A percentile compares a stretch with the other conserved stretches of the same genome.
phyloP scores from a whole-genome alignment of 2,797 vertebrate genomes.

The Strix occidentalis region DNA sequence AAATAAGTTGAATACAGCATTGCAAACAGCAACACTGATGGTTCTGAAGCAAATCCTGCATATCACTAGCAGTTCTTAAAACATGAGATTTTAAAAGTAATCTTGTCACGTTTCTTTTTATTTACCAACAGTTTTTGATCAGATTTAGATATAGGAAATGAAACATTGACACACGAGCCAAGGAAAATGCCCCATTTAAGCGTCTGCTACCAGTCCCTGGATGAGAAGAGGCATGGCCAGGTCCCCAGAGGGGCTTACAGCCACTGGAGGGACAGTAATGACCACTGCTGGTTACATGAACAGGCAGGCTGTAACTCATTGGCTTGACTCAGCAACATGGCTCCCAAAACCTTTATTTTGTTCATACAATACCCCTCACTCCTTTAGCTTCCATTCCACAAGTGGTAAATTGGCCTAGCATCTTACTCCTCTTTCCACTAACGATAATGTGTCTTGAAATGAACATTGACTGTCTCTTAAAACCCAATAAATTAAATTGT shows the following conservation, averaged over 20 bases:
- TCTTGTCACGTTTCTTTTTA: neutral
- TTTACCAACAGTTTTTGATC: neutral
- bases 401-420: neutral
- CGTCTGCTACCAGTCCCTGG: neutral
- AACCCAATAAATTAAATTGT: neutral
- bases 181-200: neutral
- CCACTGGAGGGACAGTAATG: neutral
- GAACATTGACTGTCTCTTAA: neutral
- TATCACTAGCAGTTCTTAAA: neutral
- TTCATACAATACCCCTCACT: neutral
- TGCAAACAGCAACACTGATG: neutral
- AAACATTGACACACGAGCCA: neutral
- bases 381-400: neutral
- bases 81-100: neutral
- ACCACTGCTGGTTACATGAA: neutral
- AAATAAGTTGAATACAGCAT: neutral
- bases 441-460: neutral
- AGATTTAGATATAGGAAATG: neutral
- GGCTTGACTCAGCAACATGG: neutral
- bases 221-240: neutral
- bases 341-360: neutral
- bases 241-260: neutral
- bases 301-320: neutral
- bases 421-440: neutral
- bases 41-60: neutral